These are phyloP conservation scores for Falco peregrinus DNA, from an alignment of 2,797 vertebrate genomes.

Conservation along the genomic window DNA sequence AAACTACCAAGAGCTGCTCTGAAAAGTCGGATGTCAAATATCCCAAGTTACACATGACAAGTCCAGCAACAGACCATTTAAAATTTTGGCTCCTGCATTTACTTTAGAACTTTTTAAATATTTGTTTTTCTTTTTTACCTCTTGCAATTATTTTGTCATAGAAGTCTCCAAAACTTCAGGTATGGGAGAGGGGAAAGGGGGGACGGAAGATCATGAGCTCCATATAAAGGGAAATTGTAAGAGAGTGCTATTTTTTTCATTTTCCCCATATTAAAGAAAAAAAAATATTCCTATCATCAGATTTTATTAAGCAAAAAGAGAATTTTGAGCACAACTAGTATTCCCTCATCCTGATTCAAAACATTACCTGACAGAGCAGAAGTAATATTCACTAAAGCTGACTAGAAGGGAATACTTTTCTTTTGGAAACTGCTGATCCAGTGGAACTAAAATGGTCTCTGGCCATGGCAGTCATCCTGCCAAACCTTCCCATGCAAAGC, in stretches of 20 bases:
- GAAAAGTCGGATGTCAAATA: neutral
- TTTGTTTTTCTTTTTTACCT: neutral
- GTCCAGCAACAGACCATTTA: neutral
- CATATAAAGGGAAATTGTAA: neutral
- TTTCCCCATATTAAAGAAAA: neutral
- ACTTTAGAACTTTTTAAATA: neutral
- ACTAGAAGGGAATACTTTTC: neutral
- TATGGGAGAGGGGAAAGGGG: neutral
- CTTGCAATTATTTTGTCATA: neutral
- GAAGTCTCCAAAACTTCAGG: neutral
- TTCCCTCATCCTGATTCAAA: neutral
- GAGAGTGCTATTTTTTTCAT: neutral
- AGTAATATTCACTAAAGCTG: neutral
- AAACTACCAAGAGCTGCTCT: neutral
- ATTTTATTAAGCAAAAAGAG: neutral
- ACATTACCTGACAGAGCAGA: neutral
- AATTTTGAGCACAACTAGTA: neutral
- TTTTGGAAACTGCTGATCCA: neutral
- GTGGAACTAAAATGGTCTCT: neutral
- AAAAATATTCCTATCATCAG: neutral
- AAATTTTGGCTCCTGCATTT: neutral
- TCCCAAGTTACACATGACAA: neutral
- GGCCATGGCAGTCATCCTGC: neutral
- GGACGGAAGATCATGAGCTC: neutral
- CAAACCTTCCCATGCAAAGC: neutral